Base-by-base conservation (phyloP, 1,140 invertebrate species). In the Meloidogyne hapla region DNA sequence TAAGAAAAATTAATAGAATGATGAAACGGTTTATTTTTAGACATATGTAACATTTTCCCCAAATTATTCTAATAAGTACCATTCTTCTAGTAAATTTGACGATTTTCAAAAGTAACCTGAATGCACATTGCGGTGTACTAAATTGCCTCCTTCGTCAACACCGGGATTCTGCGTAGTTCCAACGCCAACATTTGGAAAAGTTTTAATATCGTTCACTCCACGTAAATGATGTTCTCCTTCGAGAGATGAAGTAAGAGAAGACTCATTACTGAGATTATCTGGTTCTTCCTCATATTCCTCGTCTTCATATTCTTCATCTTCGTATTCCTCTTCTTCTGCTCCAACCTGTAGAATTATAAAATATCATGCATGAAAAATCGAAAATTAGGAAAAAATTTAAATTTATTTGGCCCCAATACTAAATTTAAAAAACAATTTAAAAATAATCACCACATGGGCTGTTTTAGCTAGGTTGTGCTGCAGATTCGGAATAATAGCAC, bases 241-340 rank as follows among this genome's bases (percentile, higher is more conserved):
- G 33, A 67, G 75, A 28, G 65, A 68, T 23, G 67, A 76, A 64
- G 69, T 23, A n/a, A 56, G 23, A 38, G 75, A 74, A 23, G 65
- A 73, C 15, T 28, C 45, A 38, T 63, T 64, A 28, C 45, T 63
- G 13, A 64, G 21, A 25, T 63, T 73, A 28, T 61, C 45, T 18
- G 40, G n/a, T 38, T 65, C 56, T 38, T 73, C 71, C 26, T 75
- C 66, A 40, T 76, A 71, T 40, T 73, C 75, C 18, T 73, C 75
- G 40, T 76, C 75, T 65, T 76, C 75, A 38, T 73, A 73, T 26
- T 72, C 69, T 38, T 73, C 71, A 61, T 73, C 71, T 61, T 73
- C 42, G 25, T 76, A 67, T 42, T 76, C 75, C 4, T 76, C 75
- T 42, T 28, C 75, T 26, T 61, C 68, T 9, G 65, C 69, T 23